Percentiles rank a stretch among this genome's conserved stretches.
phyloP scores from a whole-genome alignment of 2,888 invertebrate species.

The Drosophila basisetae region DNA sequence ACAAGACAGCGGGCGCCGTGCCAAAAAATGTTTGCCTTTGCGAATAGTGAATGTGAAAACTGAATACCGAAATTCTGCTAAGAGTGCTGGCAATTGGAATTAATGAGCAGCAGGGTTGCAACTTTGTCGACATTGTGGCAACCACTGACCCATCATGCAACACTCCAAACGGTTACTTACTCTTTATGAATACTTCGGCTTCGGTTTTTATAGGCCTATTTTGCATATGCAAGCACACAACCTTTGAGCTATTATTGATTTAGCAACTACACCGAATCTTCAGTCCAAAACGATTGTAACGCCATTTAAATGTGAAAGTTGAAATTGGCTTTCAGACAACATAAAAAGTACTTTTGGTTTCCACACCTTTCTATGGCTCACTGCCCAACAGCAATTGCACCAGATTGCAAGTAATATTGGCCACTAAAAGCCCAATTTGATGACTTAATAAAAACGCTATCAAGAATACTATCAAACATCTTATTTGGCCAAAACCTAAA shows the following conservation, averaged over 20 bases:
- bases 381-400: background rate
- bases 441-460: background rate
- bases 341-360: constrained; percentile 31
- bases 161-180: constrained; percentile 32
- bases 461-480: background rate
- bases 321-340: constrained; percentile 42
- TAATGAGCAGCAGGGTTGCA: constrained; percentile 52
- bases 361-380: constrained; percentile 12
- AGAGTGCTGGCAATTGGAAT: constrained; percentile 44
- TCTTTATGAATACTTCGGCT: constrained; percentile 21
- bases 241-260: constrained; percentile 62
- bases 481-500: background rate
- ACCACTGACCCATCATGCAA: constrained; percentile 34
- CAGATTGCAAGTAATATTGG: constrained; percentile 16
- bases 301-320: constrained; percentile 61
- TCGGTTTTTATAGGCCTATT: constrained; percentile 16
- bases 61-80: constrained; percentile 9
- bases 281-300: constrained; percentile 4
- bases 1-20: constrained; percentile 68
- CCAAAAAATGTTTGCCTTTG: constrained; percentile 54
- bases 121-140: constrained; percentile 29
- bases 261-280: background rate
- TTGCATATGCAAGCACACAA: constrained; percentile 43
- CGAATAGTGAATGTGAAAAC: constrained; percentile 19
- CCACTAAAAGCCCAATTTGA: background rate